A percentile compares a stretch with the other conserved stretches of the same genome.
Evolutionary conservation across 1,140 invertebrate genomes (phyloP).

Genomic region (Pseudomyrmex cubaensis): DNA sequence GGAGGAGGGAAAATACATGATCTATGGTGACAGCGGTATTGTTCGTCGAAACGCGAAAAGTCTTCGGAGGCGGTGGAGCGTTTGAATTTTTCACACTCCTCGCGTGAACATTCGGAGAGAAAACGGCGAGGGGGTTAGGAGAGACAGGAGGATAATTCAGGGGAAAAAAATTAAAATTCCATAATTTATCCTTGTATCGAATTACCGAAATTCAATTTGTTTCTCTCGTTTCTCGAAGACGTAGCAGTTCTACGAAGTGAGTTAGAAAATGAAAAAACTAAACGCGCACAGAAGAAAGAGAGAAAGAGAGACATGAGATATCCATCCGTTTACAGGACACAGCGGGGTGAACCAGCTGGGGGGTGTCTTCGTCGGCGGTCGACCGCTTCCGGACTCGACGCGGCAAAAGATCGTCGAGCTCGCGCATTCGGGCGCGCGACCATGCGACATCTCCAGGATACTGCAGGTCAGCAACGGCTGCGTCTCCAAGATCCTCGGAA

Average conservation of each 20-base stretch:
- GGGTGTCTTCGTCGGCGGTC: conserved; percentile 98
- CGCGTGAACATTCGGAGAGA: not conserved
- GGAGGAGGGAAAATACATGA: conserved; percentile 65
- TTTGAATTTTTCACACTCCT: conserved; percentile 57
- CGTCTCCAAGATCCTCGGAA: conserved; percentile 94
- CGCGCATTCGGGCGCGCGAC: conserved; percentile 96
- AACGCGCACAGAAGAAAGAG: no score
- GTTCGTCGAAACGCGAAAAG: conserved; percentile 53
- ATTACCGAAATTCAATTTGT: not conserved
- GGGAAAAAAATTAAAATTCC: not conserved
- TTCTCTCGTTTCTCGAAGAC: not conserved
- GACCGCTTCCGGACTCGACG: conserved; percentile 97
- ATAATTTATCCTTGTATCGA: not conserved
- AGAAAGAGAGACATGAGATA: not conserved
- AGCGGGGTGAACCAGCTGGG: conserved; percentile 99
- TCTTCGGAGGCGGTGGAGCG: conserved; percentile 37
- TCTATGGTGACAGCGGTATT: conserved; percentile 65
- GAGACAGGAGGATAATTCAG: not conserved
- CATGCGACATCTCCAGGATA: conserved; percentile 97
- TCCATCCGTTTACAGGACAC: conserved; percentile 89
- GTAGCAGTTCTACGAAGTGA: no score
- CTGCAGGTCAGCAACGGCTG: conserved; percentile 97
- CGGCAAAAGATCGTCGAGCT: conserved; percentile 98
- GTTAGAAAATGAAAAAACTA: not conserved
- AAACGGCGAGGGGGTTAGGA: not conserved